phyloP scores from a whole-genome alignment of 2,888 invertebrate genomes.

The Phortica okadai region DNA sequence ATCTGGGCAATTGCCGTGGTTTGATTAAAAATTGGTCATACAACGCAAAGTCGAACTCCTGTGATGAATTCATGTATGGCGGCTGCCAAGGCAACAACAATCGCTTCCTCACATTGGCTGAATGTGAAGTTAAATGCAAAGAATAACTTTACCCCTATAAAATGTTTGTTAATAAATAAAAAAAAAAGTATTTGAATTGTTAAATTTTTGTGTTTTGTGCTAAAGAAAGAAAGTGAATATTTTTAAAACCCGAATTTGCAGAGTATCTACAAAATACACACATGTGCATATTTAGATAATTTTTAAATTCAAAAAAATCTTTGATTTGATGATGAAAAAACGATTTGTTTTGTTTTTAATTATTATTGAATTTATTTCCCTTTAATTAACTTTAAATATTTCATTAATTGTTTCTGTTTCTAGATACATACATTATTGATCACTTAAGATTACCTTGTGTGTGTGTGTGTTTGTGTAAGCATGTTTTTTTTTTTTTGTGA shows the following conservation, averaged over 20 bases:
- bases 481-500: not conserved
- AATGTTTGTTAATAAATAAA: not conserved
- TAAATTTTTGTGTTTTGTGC: not conserved
- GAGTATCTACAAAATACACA: too few species aligned
- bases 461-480: not conserved
- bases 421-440: constrained; percentile 26
- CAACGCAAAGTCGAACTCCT: constrained; percentile 73
- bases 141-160: constrained; percentile 26
- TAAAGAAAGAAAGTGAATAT: too few species aligned
- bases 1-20: constrained; percentile 45
- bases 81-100: constrained; percentile 86
- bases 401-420: constrained; percentile 11
- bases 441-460: constrained; percentile 21
- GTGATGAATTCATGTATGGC: constrained; percentile 85
- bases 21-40: constrained; percentile 47
- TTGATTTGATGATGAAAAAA: too few species aligned
- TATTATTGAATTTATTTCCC: not conserved
- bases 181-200: not conserved
- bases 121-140: constrained; percentile 80
- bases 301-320: too few species aligned
- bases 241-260: too few species aligned
- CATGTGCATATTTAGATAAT: too few species aligned
- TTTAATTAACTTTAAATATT: constrained; percentile 24
- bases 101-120: constrained; percentile 81
- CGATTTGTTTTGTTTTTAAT: not conserved